Conservation (phyloP, 2,113 vertebrate genomes). For the Bos indicus region DNA sequence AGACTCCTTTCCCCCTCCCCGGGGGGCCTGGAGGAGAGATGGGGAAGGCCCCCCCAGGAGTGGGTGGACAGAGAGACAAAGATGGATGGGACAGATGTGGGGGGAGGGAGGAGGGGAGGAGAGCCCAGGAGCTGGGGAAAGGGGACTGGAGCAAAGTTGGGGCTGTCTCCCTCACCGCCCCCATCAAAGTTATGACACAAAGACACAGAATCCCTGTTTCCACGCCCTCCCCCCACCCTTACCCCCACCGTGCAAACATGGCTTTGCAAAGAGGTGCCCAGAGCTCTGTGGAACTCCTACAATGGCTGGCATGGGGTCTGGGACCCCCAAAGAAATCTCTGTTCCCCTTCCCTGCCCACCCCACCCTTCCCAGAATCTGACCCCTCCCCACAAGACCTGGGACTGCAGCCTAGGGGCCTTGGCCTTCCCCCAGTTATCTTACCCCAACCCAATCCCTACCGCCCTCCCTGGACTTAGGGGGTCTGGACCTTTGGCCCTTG, state of each 20-base stretch:
- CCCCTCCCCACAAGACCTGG: slow-evolving; percentile 59
- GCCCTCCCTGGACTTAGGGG: slow-evolving; percentile 51
- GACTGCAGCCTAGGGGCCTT: slow-evolving; percentile 53
- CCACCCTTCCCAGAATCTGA: slow-evolving; percentile 65
- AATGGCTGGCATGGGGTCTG: slow-evolving; percentile 68
- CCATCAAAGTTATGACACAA: slow-evolving; percentile 66
- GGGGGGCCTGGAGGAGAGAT: slow-evolving; percentile 74
- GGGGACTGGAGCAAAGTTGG: slow-evolving; percentile 14
- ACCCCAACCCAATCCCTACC: slow-evolving; percentile 51
- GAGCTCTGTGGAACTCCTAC: slow-evolving; percentile 71
- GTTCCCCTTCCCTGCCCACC: slow-evolving; percentile 52
- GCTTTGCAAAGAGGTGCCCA: slow-evolving; percentile 79
- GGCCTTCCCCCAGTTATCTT: slow-evolving; percentile 24
- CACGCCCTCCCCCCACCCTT: slow-evolving; percentile 51
- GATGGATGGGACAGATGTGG: slow-evolving; percentile 17
- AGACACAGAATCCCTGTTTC: slow-evolving; percentile 70
- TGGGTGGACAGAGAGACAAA: slow-evolving; percentile 60
- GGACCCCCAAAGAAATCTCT: slow-evolving; percentile 61
- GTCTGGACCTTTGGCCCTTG: slow-evolving; percentile 43
- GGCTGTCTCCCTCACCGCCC: slow-evolving; percentile 47
- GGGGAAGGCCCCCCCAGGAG: slow-evolving; percentile 65
- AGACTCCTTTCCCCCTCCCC: slow-evolving; percentile 46
- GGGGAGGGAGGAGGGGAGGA: background rate
- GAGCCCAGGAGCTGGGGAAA: slow-evolving; percentile 33
- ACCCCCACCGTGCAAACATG: slow-evolving; percentile 76